These are phyloP conservation scores for Malacosoma neustria DNA, from an alignment of 2,888 invertebrate species.

Conservation along the genomic window DNA sequence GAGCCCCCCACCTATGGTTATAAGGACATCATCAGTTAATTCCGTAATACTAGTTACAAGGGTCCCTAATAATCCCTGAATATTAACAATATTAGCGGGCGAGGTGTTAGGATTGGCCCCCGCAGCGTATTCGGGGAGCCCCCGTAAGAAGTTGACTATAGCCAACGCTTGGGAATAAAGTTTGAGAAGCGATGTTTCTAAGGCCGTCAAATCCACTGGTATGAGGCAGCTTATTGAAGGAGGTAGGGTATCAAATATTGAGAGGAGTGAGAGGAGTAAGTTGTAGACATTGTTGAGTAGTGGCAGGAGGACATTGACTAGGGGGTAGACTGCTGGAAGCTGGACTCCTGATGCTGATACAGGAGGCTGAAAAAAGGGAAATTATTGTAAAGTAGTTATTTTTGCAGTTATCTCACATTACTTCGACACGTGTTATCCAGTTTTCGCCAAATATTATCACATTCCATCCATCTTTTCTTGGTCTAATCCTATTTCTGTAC, in stretches of 20 bases:
- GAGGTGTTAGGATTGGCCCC: slow-evolving; percentile 54
- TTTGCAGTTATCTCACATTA: slow-evolving; percentile 1
- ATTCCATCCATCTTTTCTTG: no score
- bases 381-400: no score
- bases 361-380: no score
- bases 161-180: slow-evolving; percentile 60
- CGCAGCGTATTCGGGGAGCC: slow-evolving; percentile 50
- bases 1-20: slow-evolving; percentile 49
- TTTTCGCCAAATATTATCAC: background rate
- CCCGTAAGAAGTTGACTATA: slow-evolving; percentile 54
- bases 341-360: slow-evolving; percentile 46
- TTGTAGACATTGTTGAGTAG: slow-evolving; percentile 66
- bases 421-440: slow-evolving; percentile 4
- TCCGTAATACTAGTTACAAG: slow-evolving; percentile 41
- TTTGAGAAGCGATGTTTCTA: slow-evolving; percentile 57
- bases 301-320: slow-evolving; percentile 59
- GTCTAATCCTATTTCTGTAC: no score
- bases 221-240: slow-evolving; percentile 53
- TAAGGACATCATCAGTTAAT: slow-evolving; percentile 45
- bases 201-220: slow-evolving; percentile 53
- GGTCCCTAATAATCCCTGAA: slow-evolving; percentile 44
- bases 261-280: slow-evolving; percentile 54
- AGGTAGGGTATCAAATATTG: slow-evolving; percentile 61
- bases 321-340: slow-evolving; percentile 58
- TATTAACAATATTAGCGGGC: slow-evolving; percentile 28